Conservation (phyloP, 2,113 vertebrate species). For the Percopsis transmontana region DNA sequence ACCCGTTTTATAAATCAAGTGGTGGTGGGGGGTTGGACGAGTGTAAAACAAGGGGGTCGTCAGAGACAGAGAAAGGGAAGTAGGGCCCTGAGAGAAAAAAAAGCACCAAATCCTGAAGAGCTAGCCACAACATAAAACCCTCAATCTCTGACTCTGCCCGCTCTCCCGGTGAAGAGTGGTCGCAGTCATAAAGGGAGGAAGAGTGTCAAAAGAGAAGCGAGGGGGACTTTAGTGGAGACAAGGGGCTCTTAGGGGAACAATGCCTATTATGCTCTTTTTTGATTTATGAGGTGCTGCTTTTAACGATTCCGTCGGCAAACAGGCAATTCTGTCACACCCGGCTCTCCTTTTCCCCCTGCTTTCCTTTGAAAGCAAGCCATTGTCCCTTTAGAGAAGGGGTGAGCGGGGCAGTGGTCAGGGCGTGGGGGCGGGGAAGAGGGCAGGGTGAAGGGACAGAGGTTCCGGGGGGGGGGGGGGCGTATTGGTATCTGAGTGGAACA, state of each 20-base stretch:
- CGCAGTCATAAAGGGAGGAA: not conserved
- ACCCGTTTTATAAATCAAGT: conserved; percentile 44
- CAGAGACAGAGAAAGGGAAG: conserved; percentile 29
- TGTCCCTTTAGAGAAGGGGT: conserved; percentile 65
- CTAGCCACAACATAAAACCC: conserved; percentile 41
- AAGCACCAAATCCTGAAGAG: conserved; percentile 50
- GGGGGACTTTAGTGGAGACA: conserved; percentile 63
- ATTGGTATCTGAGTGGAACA: conserved; percentile 48
- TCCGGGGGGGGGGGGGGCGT: conserved; percentile 14
- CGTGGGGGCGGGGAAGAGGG: conserved; percentile 49
- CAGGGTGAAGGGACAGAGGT: conserved; percentile 24
- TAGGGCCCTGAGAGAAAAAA: conserved; percentile 50
- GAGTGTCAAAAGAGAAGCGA: conserved; percentile 5
- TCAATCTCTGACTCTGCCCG: conserved; percentile 58
- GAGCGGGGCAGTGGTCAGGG: conserved; percentile 67
- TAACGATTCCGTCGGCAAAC: conserved; percentile 77
- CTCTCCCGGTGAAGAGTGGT: conserved; percentile 31
- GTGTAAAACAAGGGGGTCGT: conserved; percentile 52
- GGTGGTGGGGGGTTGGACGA: conserved; percentile 53
- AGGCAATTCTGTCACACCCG: conserved; percentile 72
- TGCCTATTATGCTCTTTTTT: conserved; percentile 78
- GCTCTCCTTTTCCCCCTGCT: conserved; percentile 65
- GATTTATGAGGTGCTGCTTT: conserved; percentile 84
- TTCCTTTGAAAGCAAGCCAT: conserved; percentile 75
- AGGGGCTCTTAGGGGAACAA: conserved; percentile 75